Base-by-base conservation (phyloP, 2,797 vertebrate genomes). In the Pteropus rufus region DNA sequence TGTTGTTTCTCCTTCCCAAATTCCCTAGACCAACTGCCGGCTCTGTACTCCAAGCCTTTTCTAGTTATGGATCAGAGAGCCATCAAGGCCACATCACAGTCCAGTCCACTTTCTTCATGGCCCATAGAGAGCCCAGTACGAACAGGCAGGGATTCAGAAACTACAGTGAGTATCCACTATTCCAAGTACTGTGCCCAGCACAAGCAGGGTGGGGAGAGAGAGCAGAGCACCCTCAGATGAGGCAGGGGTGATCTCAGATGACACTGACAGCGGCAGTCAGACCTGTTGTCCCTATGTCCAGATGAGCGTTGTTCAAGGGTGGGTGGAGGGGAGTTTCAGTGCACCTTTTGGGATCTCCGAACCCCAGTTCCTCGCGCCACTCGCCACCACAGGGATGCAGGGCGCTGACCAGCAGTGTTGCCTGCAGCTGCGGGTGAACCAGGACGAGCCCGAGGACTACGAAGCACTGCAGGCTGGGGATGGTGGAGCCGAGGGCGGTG, bases 391-490 rank as follows among this genome's bases (percentile, higher is more conserved):
- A 15, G 15, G 18, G 31, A 34, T 10, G 44, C 10, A 10, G 26
- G 41, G 24, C 0, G 0, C 85, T 95, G 58, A 96, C 49, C 0
- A 0, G 10, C 16, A 4, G 10, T 6, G 0, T 88, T 44, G 56
- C 77, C 88, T 79, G 79, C 97, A 99, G 98, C 99, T 99, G 90
- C 99, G 99, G 41, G 99, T 99, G 72, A 99, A 99, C 98, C 99
- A 99, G 98, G 99, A 99, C 95, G 99, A 99, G 96, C 99, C 99
- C 1, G 98, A 99, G 97, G 99, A 99, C 10, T 99, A 99, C 5
- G 99, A 99, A 67, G 97, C 98, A 60, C 97, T 98, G 67, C 98
- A 98, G 94, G 97, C 98, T 16, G 98, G 99, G 83, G 98, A 98
- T 8, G 97, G 97, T 18, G 98, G 96, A 83, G 97, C 98, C 0